phyloP scores from a whole-genome alignment of 2,888 invertebrate genomes.

The Eumacrocentrus americanus region DNA sequence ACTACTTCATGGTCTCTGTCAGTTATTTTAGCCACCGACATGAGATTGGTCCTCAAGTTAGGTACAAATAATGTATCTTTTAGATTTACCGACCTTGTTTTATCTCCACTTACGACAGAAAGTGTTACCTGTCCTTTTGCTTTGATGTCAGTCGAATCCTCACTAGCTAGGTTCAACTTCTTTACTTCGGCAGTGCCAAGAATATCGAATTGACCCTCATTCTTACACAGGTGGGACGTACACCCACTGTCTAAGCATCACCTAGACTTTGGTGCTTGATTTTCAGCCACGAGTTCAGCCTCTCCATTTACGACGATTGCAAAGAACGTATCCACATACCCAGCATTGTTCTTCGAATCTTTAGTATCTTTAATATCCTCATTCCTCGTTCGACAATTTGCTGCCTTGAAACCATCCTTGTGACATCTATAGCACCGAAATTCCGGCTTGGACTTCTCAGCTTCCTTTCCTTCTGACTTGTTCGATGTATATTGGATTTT shows the following conservation, averaged over 20 bases:
- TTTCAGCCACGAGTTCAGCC: too few species aligned
- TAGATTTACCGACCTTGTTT: background rate
- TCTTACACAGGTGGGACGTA: slow-evolving; percentile 18
- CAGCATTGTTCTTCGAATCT: too few species aligned
- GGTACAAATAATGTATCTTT: slow-evolving; percentile 18
- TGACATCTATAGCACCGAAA: too few species aligned
- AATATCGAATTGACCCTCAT: slow-evolving; percentile 2
- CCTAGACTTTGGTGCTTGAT: too few species aligned
- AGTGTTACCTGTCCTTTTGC: slow-evolving; percentile 22
- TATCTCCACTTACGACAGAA: background rate
- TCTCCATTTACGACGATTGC: too few species aligned
- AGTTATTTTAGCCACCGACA: slow-evolving; percentile 34
- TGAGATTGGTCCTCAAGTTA: slow-evolving; percentile 32
- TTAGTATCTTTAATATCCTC: too few species aligned
- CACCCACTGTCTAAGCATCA: slow-evolving; percentile 23
- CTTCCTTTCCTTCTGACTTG: too few species aligned
- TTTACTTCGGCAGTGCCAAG: background rate
- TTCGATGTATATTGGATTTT: too few species aligned
- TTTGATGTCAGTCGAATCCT: background rate
- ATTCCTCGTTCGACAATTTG: too few species aligned
- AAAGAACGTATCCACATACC: too few species aligned
- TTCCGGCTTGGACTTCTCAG: too few species aligned
- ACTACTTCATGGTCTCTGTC: slow-evolving; percentile 27
- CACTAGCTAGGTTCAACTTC: slow-evolving; percentile 19
- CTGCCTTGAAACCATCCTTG: too few species aligned